Evolutionary conservation across 2,113 vertebrate genomes (phyloP), one percentile per base, ranked within the genome.

Genomic region (Tenrec ecaudatus): DNA sequence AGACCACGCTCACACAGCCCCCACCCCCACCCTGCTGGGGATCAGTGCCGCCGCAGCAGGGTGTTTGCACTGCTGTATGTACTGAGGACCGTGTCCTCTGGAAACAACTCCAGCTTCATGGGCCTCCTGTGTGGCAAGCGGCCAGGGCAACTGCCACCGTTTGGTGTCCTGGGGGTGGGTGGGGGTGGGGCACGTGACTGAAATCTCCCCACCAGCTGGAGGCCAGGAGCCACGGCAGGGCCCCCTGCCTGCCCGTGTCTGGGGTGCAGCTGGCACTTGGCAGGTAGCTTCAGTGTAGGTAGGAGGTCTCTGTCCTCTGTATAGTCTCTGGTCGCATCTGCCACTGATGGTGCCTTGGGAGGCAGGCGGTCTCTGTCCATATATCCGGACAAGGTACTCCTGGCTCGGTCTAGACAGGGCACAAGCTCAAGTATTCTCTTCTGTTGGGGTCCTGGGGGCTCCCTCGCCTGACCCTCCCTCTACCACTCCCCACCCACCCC

Each of bases 221-320:
- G 11, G 76, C 53, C 11, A 23, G 22, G 14, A 5, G 27, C 36
- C 22, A 25, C 7, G 71, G 16, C 12, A 0, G 12, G 43, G 64
- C 2, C 60, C 77, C 22, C 11, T 16, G 10, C 8, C 22, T 29
- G 1, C 78, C 25, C 0, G 1, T n/a, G 47, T 20, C n/a, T 58
- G 38, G 43, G 11, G 12, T 29, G 38, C 53, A 20, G 19, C 11
- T 68, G 27, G 62, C 2, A 3, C 33, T 6, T 4, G 76, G n/a
- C 75, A 1, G 1, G 40, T 40, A 7, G n/a, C n/a, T n/a, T n/a
- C 2, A 40, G 40, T 40, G 57, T 0, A 25, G 25, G 36, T 0
- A 8, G 29, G 19, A 36, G 64, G 31, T 29, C 2, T 38, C 73
- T 14, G n/a, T 25, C 43, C 60, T 43, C n/a, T 10, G 2, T 0